Evolutionary conservation across 53 echinoderm and acorn worm species (phyloP).

Genomic region (Hippasteria phrygiana): DNA sequence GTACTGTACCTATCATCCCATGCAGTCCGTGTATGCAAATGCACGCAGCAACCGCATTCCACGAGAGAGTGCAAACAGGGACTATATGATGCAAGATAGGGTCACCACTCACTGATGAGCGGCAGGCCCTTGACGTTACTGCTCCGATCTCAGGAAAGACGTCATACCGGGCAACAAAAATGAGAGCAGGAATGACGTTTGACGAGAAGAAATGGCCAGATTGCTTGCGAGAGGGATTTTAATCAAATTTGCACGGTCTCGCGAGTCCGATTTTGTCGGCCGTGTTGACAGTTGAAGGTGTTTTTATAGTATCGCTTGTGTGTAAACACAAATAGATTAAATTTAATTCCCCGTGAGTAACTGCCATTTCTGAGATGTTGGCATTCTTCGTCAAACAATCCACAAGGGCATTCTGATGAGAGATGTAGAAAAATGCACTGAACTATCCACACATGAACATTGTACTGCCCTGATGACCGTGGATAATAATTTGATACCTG

Average conservation of each 20-base stretch:
- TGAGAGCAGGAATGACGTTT: neutral
- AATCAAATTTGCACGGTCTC: neutral
- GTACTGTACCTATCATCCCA: neutral
- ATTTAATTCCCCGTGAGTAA: too few species aligned
- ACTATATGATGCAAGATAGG: neutral
- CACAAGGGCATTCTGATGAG: neutral
- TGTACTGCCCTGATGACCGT: too few species aligned
- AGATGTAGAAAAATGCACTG: neutral
- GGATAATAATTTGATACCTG: too few species aligned
- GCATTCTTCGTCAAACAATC: too few species aligned
- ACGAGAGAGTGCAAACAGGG: too few species aligned
- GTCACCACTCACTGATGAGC: neutral
- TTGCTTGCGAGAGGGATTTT: neutral
- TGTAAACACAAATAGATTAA: too few species aligned
- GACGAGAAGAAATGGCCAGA: neutral
- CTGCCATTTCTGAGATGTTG: too few species aligned
- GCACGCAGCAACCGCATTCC: too few species aligned
- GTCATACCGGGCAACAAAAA: neutral
- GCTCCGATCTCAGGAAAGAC: neutral
- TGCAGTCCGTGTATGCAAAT: neutral
- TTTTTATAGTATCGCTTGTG: too few species aligned
- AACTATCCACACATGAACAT: too few species aligned
- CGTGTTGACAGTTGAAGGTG: too few species aligned
- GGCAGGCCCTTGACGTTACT: neutral
- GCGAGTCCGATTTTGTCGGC: too few species aligned